Conservation (phyloP, 2,797 vertebrate species). For the Fistularia tabacaria region DNA sequence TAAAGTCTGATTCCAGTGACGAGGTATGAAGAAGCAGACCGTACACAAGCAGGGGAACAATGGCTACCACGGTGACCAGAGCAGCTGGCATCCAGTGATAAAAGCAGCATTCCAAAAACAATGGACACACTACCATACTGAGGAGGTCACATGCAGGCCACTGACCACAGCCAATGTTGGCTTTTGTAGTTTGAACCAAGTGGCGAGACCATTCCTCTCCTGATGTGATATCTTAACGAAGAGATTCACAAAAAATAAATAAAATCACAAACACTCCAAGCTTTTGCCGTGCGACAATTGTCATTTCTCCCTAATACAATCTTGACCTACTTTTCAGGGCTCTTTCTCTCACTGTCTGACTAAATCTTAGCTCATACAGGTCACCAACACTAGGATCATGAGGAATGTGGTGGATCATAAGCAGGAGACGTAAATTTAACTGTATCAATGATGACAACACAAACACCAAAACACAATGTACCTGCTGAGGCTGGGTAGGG, state of each 20-base stretch:
- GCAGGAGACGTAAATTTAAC: too few relatives aligned
- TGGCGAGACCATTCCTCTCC: background rate
- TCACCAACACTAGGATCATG: conserved; percentile 10
- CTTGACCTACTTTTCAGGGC: conserved; percentile 49
- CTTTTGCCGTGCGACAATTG: background rate
- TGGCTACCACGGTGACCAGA: conserved; percentile 39
- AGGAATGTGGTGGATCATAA: background rate
- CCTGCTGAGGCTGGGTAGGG: conserved; percentile 89
- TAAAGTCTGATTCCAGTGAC: conserved; percentile 11
- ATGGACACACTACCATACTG: conserved; percentile 48
- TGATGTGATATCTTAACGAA: background rate
- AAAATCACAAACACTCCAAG: background rate
- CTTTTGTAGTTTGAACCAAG: conserved; percentile 23
- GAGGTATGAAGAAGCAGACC: conserved; percentile 1
- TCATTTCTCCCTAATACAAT: conserved; percentile 8
- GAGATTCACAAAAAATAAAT: background rate
- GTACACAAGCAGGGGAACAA: conserved; percentile 45
- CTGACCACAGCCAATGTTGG: conserved; percentile 21
- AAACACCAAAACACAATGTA: conserved; percentile 52
- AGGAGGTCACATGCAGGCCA: conserved; percentile 54
- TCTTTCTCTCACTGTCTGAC: conserved; percentile 30
- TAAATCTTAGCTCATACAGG: conserved; percentile 28
- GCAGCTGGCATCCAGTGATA: conserved; percentile 28
- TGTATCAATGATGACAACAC: background rate
- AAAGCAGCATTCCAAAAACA: conserved; percentile 45